Evolutionary conservation across 2,113 vertebrate genomes (phyloP), one percentile per base, ranked within the genome.

Genomic region (Poicephalus meyeri): DNA sequence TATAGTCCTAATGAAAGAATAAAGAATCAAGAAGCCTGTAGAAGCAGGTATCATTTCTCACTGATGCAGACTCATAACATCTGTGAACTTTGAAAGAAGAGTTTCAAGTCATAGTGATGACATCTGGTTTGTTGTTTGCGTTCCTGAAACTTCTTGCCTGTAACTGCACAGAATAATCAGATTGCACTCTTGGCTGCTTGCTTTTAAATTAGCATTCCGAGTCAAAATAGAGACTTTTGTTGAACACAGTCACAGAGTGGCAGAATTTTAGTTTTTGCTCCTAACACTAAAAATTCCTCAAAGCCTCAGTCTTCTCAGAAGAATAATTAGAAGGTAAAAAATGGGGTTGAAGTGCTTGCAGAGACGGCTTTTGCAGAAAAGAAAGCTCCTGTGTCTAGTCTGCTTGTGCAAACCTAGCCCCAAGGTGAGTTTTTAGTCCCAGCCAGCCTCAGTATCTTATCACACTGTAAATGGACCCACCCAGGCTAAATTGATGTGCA

Each of bases 161-260:
- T 66, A 77, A 83, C 46, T 70, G 87, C 53, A 93, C 46, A 70
- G 85, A 89, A 76, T 60, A 93, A 93, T 86, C 39, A 88, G 33
- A 86, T 65, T 74, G 55, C 12, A 4, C 28, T 88, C 60, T 83
- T 93, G 76, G 55, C 60, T 96, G 60, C 60, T 88, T 83, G 55
- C 64, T 96, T 90, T 88, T 47, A 52, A 86, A 90, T 95, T 86
- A 93, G 9, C 31, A 88, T 81, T 92, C 31, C n/a, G 24, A 80
- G 50, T 64, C 52, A 93, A 90, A 93, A 88, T 10, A 50, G 33
- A 80, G 63, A 65, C 44, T 74, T 92, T 76, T 81, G 50, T 88
- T 87, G 89, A 95, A 92, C 65, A 49, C 24, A 68, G 41, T 58
- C 64, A 84, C 68, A 78, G 42, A 88, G 14, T 68, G 49, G 55